Base-by-base conservation (phyloP, 2,888 invertebrate species). In the Ectemnius lituratus region DNA sequence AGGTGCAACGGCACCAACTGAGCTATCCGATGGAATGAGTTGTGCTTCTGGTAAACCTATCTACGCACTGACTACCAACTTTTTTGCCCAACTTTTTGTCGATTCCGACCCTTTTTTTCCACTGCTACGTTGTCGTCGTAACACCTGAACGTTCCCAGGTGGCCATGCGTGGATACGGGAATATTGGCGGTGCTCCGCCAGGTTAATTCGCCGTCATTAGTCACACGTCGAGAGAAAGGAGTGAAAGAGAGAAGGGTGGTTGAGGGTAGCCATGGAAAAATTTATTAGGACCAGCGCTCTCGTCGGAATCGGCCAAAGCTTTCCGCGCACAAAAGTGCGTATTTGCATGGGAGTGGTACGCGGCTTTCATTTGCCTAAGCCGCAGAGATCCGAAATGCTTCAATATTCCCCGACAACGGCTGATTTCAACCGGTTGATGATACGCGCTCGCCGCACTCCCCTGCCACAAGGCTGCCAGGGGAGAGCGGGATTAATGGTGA, bases 291-390 rank as follows among this genome's bases (percentile, higher is more conserved):
- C 69, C 18, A 11, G 16, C 11, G n/a, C 52, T 52, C 16, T 14
- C 52, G 58, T 46, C 49, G 46, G 56, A 27, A 67, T 69, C 47
- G 64, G 69, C 70, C 71, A 80, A 75, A 11, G 37, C 37, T 70
- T 70, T 62, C 77, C 77, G 70, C 78, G 79, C 71, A 72, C 77
- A 85, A 85, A 84, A 84, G 75, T 84, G 82, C 79, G 79, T 85
- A 85, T 85, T 83, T 85, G 84, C 83, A 85, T 84, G 78, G 82
- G 78, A 80, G 78, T 70, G 69, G 69, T 66, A 73, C 73, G 37
- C 37, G 81, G 84, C 79, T 86, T 86, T 84, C 83, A 86, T 86
- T 87, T 86, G 85, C 85, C 82, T 86, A 87, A 87, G 84, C 86
- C 85, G 63, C 79, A 77, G 71, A 79, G 80, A 82, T 82, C 81